phyloP scores from a whole-genome alignment of 2,113 vertebrate species.

The Otocyon megalotis region DNA sequence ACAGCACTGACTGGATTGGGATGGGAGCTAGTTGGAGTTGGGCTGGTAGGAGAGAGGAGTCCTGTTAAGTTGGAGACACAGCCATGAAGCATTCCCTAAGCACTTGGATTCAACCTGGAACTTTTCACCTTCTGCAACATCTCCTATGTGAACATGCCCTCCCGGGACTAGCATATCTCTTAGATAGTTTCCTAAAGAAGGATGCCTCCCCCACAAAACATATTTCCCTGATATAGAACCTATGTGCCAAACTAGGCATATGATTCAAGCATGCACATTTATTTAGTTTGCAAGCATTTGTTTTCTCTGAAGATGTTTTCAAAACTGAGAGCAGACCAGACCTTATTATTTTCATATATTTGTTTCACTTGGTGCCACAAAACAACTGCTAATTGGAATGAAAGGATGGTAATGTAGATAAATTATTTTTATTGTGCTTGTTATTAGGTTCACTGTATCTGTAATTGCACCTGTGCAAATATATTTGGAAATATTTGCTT shows the following conservation, averaged over 20 bases:
- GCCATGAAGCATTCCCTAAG: neutral
- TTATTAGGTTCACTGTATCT: neutral
- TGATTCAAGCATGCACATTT: neutral
- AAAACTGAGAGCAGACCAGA: slow-evolving; percentile 26
- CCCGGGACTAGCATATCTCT: neutral
- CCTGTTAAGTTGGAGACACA: neutral
- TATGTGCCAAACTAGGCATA: neutral
- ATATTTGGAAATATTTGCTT: neutral
- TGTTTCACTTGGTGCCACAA: neutral
- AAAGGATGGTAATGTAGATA: neutral
- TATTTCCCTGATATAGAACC: neutral
- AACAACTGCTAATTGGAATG: neutral
- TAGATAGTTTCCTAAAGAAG: neutral
- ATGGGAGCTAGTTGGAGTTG: neutral
- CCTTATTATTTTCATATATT: slow-evolving; percentile 40
- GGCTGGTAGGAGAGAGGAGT: neutral
- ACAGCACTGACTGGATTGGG: neutral
- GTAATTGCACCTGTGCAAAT: neutral
- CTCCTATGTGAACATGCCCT: neutral
- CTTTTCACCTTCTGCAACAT: neutral
- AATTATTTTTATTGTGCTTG: neutral
- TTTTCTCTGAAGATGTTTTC: slow-evolving; percentile 61
- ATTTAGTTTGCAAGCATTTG: slow-evolving; percentile 49
- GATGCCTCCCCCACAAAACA: neutral
- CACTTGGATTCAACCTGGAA: neutral